Base-by-base conservation (phyloP, 2,113 vertebrate species). In the Nyctibius bracteatus region DNA sequence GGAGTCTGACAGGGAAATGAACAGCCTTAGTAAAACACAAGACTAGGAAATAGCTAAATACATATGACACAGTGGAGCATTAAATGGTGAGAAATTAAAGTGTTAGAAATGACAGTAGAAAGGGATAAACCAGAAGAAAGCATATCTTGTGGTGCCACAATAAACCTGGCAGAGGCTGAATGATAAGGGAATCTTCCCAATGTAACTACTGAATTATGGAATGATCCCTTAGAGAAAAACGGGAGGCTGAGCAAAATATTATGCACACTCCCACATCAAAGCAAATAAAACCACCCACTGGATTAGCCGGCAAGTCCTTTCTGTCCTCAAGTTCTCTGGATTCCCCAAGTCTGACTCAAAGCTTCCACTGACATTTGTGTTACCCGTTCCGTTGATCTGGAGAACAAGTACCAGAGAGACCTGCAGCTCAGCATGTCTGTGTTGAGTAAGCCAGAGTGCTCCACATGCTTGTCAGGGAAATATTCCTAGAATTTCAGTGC, bases 281-380 rank as follows among this genome's bases (percentile, higher is more conserved):
- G 46, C 21, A 67, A 91, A n/a, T 46, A 57, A 47, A 81, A 30
- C 21, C 46, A 78, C 16, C 8, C 43, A 21, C 12, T 59, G 23
- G 43, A 66, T 62, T 22, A 84, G 37, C 51, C 13, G 31, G 21
- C 15, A 71, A 39, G 13, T 46, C 43, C 9, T 31, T 81, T 81
- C n/a, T 59, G 23, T 21, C 41, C 75, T 63, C 23, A 81, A 6
- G 18, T 58, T 87, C 65, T 33, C 35, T 12, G 43, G 57, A 81
- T 74, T 79, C 71, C 83, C 71, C 14, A 37, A 37, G 21, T 33
- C 51, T 84, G 70, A 84, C 81, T 88, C 55, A 89, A 81, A 94
- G n/a, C 84, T 84, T 51, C 87, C 57, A n/a, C 39, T 71, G 51
- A 91, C 46, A 71, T 46, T 71, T 8, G 1, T 41, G 14, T 31